Percentiles rank a stretch among this genome's conserved stretches.
These are phyloP conservation scores for Chloroceryle inda DNA, from an alignment of 2,797 vertebrate species.

Conservation along the genomic window DNA sequence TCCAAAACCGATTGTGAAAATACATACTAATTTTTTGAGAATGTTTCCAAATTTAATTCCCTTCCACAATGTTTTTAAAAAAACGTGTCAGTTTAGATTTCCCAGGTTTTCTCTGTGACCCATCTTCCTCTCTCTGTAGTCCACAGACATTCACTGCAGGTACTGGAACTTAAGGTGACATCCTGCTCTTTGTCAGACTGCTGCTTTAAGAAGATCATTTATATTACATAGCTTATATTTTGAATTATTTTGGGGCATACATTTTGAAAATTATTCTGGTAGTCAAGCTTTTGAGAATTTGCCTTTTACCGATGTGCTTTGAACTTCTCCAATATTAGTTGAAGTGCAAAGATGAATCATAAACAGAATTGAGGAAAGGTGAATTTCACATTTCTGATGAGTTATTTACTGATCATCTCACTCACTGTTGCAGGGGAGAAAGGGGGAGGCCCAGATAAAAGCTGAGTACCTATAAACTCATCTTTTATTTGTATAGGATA, in stretches of 20 bases:
- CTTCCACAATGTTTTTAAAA: background rate
- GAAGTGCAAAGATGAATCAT: background rate
- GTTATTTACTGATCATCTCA: background rate
- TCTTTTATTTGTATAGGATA: background rate
- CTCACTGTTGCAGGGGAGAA: background rate
- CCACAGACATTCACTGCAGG: background rate
- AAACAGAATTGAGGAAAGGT: background rate
- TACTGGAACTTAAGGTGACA: background rate
- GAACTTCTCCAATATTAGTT: background rate
- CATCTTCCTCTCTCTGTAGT: background rate
- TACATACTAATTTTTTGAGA: background rate
- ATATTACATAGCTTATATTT: background rate
- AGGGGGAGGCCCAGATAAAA: background rate
- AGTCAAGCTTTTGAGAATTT: background rate
- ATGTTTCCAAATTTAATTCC: background rate
- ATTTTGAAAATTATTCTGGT: background rate
- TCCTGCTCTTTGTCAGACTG: background rate
- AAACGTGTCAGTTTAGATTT: background rate
- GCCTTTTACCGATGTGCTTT: background rate
- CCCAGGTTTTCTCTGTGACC: background rate
- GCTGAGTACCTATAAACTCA: background rate
- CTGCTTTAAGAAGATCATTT: background rate
- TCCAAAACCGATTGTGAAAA: background rate
- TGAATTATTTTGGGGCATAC: accelerated
- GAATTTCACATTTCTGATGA: background rate